phyloP scores from a whole-genome alignment of 2,888 invertebrate species.

The Dorcus hopei region DNA sequence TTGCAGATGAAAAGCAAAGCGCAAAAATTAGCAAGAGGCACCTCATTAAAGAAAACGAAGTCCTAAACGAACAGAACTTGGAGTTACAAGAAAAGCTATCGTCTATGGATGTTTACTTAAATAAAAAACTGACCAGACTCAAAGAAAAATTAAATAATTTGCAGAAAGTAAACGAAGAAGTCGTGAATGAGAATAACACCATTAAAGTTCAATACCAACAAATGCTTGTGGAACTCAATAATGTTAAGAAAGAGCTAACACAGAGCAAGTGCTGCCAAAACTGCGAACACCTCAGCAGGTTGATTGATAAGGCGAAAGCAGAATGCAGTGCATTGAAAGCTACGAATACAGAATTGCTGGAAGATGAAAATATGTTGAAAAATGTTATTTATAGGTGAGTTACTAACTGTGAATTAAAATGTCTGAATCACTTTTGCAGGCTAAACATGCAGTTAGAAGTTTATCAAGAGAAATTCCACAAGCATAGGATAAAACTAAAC shows the following conservation, averaged over 20 bases:
- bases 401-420: not conserved
- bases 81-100: slow-evolving; percentile 53
- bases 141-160: slow-evolving; percentile 60
- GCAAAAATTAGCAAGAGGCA: slow-evolving; percentile 33
- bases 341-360: slow-evolving; percentile 58
- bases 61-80: slow-evolving; percentile 54
- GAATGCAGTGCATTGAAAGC: slow-evolving; percentile 53
- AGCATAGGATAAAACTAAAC: slow-evolving; percentile 27
- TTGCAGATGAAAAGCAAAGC: slow-evolving; percentile 7
- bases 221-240: slow-evolving; percentile 53
- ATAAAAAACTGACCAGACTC: slow-evolving; percentile 61
- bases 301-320: slow-evolving; percentile 53
- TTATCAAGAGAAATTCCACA: slow-evolving; percentile 70
- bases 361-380: slow-evolving; percentile 72
- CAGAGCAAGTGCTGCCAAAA: slow-evolving; percentile 49
- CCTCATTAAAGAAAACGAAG: slow-evolving; percentile 53
- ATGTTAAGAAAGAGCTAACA: slow-evolving; percentile 52
- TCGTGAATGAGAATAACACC: slow-evolving; percentile 60
- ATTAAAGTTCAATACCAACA: slow-evolving; percentile 54
- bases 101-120: slow-evolving; percentile 49
- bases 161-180: slow-evolving; percentile 60
- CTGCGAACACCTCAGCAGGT: slow-evolving; percentile 50
- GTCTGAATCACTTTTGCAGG: slow-evolving; percentile 43
- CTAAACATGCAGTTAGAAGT: slow-evolving; percentile 74
- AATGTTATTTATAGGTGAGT: slow-evolving; percentile 67